These are phyloP conservation scores for Musca vetustissima DNA, from an alignment of 1,140 invertebrate species.

Conservation along the genomic window DNA sequence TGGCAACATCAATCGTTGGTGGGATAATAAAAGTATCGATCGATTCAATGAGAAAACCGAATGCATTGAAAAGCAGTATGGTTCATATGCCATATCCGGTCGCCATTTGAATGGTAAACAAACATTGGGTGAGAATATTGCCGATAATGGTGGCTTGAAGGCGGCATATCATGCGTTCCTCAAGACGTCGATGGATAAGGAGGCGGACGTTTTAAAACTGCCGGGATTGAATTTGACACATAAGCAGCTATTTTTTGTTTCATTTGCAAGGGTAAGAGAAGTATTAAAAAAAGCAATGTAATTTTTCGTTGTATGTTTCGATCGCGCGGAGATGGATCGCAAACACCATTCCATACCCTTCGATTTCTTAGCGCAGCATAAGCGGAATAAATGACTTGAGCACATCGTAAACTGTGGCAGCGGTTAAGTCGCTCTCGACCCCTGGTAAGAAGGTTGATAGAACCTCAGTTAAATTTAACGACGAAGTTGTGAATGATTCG, in stretches of 20 bases:
- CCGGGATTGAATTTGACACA: conserved; percentile 83
- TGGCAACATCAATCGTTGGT: conserved; percentile 97
- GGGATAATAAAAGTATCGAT: conserved; percentile 91
- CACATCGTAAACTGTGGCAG: too few relatives aligned
- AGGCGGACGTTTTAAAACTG: conserved; percentile 63
- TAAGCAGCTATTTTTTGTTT: conserved; percentile 89
- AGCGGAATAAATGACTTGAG: too few relatives aligned
- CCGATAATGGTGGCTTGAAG: conserved; percentile 91
- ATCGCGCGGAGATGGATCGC: too few relatives aligned
- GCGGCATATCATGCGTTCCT: conserved; percentile 88
- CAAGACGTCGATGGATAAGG: conserved; percentile 60
- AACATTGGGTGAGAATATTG: conserved; percentile 86
- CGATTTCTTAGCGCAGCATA: too few relatives aligned
- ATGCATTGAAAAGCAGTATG: conserved; percentile 93
- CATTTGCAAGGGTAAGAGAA: conserved; percentile 87
- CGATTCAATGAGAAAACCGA: conserved; percentile 86
- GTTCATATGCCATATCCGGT: conserved; percentile 67
- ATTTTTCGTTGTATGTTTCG: too few relatives aligned
- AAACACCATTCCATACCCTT: too few relatives aligned
- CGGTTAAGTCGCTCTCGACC: too few relatives aligned
- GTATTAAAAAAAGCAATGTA: too few relatives aligned
- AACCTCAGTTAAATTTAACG: too few relatives aligned
- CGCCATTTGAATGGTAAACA: conserved; percentile 75
- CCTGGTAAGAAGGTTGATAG: too few relatives aligned
- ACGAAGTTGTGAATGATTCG: too few relatives aligned